These are phyloP conservation scores for Anthoscopus minutus DNA, from an alignment of 2,113 vertebrate species.

Conservation along the genomic window DNA sequence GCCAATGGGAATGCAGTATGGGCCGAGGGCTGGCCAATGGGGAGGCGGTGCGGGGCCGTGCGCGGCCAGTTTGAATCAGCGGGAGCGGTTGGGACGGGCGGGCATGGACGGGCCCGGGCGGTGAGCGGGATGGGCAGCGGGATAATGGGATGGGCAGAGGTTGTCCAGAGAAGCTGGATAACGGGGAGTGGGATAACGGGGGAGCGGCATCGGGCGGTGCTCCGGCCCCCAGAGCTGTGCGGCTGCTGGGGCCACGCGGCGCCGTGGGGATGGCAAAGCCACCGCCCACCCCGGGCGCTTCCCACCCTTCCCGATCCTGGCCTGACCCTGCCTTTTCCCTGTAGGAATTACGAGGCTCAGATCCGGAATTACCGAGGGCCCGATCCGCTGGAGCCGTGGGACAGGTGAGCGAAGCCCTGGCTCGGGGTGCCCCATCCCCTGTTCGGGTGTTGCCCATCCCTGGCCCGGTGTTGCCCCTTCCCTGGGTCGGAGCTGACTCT, in stretches of 20 bases:
- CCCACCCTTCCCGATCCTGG: too few relatives aligned
- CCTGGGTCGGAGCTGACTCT: fast-evolving
- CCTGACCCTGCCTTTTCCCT: background rate
- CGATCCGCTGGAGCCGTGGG: background rate
- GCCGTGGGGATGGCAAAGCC: background rate
- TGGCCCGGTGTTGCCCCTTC: too few relatives aligned
- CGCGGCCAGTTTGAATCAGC: background rate
- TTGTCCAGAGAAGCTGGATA: too few relatives aligned
- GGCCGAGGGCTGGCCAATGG: background rate
- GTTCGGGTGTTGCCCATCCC: background rate
- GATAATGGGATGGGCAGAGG: too few relatives aligned
- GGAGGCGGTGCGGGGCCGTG: background rate
- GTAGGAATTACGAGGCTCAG: background rate
- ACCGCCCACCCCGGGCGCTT: background rate
- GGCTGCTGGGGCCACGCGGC: background rate
- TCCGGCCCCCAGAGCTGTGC: background rate
- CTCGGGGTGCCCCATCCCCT: too few relatives aligned
- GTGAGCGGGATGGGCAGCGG: background rate
- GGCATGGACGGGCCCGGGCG: background rate
- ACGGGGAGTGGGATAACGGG: background rate
- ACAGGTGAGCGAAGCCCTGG: background rate
- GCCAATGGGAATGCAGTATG: background rate
- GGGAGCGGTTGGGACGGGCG: background rate
- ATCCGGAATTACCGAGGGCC: background rate
- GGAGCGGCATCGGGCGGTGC: fast-evolving